phyloP scores from a whole-genome alignment of 53 echinoderm and acorn worm species.

The Holothuria scabra region DNA sequence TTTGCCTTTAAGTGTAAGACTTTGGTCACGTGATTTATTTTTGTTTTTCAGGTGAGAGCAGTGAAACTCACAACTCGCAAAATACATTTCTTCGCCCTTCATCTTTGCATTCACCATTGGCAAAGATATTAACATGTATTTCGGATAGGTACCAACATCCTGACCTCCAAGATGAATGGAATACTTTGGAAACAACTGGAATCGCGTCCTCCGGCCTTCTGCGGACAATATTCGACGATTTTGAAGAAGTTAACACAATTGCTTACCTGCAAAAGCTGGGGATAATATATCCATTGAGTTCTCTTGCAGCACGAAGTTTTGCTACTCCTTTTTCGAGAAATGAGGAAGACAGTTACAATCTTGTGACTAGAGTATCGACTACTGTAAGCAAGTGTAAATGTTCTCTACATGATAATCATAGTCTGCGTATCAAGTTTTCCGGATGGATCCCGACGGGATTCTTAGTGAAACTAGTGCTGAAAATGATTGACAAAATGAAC shows the following conservation, averaged over 20 bases:
- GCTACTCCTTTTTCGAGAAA: too few relatives aligned
- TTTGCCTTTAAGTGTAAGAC: too few relatives aligned
- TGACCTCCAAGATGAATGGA: not conserved
- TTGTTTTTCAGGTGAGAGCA: too few relatives aligned
- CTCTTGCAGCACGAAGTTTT: not conserved
- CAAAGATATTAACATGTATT: not conserved
- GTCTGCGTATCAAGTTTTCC: conserved; percentile 7
- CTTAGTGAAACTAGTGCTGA: not conserved
- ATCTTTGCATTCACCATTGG: not conserved
- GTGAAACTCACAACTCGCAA: not conserved
- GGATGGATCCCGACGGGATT: not conserved
- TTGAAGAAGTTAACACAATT: not conserved
- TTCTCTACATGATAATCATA: too few relatives aligned
- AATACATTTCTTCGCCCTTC: not conserved
- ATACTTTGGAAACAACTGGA: conserved; percentile 7
- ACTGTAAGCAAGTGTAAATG: not conserved
- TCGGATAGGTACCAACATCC: not conserved
- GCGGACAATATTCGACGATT: conserved; percentile 7
- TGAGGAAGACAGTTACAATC: not conserved
- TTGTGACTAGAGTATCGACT: not conserved
- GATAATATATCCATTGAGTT: conserved; percentile 11
- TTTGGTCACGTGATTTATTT: too few relatives aligned
- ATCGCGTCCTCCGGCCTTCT: conserved; percentile 13
- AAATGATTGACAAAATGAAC: not conserved
- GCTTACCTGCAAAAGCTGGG: not conserved